These are phyloP conservation scores for Globodera rostochiensis DNA, from an alignment of 1,140 invertebrate genomes.

Conservation along the genomic window DNA sequence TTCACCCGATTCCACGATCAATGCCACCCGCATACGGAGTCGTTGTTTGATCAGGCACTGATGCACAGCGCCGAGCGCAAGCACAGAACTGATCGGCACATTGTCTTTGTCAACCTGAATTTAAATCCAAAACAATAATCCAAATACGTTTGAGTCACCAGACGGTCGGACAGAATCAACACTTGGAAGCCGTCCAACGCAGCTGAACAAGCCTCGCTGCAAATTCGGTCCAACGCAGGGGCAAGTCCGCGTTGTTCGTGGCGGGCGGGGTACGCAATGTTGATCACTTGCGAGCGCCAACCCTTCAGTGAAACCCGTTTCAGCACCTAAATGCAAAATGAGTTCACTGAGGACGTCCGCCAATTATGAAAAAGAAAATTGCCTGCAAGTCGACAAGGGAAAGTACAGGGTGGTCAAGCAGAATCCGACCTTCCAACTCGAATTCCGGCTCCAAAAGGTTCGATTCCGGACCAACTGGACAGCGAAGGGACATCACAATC, in stretches of 20 bases:
- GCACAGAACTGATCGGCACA: conserved; percentile 70
- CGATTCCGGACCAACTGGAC: conserved; percentile 78
- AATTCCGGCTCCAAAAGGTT: conserved; percentile 89
- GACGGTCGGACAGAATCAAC: conserved; percentile 84
- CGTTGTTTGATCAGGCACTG: conserved; percentile 91
- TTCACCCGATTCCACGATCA: conserved; percentile 64
- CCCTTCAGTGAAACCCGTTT: conserved; percentile 77
- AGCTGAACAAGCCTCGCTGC: conserved; percentile 79
- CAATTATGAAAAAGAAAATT: neutral
- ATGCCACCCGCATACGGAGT: conserved; percentile 81
- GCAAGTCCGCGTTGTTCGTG: conserved; percentile 74
- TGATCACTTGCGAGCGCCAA: conserved; percentile 87
- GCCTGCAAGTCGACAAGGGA: conserved; percentile 84
- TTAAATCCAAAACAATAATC: neutral
- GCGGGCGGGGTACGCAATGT: conserved; percentile 79
- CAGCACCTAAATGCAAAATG: conserved; percentile 47
- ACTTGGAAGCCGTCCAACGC: conserved; percentile 81
- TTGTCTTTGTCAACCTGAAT: conserved; percentile 56
- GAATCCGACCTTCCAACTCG: conserved; percentile 86
- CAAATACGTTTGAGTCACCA: conserved; percentile 66
- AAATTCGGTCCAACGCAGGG: conserved; percentile 79
- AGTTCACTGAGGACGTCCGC: neutral
- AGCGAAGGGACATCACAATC: conserved; percentile 91
- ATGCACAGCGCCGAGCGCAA: conserved; percentile 89
- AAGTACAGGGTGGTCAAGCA: conserved; percentile 89